Evolutionary conservation across 2,888 invertebrate genomes (phyloP).

Genomic region (Onthophagus sagittarius): DNA sequence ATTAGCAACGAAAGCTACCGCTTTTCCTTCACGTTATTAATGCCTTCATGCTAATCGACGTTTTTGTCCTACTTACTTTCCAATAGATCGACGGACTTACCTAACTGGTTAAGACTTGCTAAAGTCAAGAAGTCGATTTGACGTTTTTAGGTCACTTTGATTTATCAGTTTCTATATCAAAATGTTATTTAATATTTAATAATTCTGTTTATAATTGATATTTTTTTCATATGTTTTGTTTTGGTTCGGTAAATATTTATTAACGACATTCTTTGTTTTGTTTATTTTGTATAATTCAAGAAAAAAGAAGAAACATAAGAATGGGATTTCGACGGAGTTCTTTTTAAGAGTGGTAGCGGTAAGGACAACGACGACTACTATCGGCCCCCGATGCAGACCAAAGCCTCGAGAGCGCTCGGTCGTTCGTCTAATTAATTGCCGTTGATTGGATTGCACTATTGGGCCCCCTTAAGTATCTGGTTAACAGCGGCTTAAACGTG

Average conservation of each 20-base stretch:
- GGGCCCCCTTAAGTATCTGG: slow-evolving; percentile 33
- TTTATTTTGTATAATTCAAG: too few relatives aligned
- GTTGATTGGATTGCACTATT: slow-evolving; percentile 37
- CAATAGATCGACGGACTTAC: not conserved
- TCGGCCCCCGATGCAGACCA: not conserved
- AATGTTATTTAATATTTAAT: not conserved
- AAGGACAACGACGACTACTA: too few relatives aligned
- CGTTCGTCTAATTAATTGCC: slow-evolving; percentile 36
- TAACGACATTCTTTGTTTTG: too few relatives aligned
- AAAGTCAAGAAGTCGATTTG: too few relatives aligned
- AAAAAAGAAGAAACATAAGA: too few relatives aligned
- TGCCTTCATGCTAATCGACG: not conserved
- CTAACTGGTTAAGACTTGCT: not conserved
- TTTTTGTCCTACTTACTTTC: not conserved
- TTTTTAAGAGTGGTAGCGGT: not conserved
- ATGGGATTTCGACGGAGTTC: too few relatives aligned
- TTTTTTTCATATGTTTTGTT: not conserved
- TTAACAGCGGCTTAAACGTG: slow-evolving; percentile 29
- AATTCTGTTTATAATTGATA: not conserved
- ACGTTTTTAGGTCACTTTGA: not conserved
- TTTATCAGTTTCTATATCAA: not conserved
- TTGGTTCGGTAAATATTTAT: too few relatives aligned
- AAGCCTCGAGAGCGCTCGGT: slow-evolving; percentile 7
- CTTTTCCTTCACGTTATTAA: not conserved
- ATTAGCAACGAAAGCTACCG: not conserved